Base-by-base conservation (phyloP, 2,797 vertebrate species). In the Catharus ustulatus region DNA sequence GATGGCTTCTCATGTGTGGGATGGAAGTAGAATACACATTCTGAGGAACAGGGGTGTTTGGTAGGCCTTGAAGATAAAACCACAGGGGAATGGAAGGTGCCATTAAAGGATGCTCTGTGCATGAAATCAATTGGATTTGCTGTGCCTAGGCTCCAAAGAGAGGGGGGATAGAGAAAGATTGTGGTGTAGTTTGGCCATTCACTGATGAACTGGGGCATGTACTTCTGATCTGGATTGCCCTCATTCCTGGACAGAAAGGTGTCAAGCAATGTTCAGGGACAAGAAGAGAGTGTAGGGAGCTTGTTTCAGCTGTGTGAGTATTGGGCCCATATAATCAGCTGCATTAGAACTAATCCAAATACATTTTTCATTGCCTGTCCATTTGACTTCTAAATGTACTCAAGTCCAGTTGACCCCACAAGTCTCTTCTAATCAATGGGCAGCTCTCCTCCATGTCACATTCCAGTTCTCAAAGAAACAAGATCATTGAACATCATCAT, bases 111-210 rank as follows among this genome's bases (percentile, higher is more conserved):
- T 63, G 14, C 19, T 54, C 10, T 42, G 27, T 62, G 54, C 30
- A 22, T n/a, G 17, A 71, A 77, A 15, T 74, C 43, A 27, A 7
- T 36, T 91, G 57, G 27, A 30, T 74, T 67, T 84, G 48, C 42
- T 66, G 1, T 67, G 30, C 27, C 21, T 29, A 1, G 0, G 0
- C 46, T 43, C 57, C 38, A 58, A 32, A 72, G 30, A 67, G 8
- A 64, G 20, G 4, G 43, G 45, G 40, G 24, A 26, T 45, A 19
- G 24, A 58, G 69, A 29, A 83, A 59, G 75, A 21, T 0, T 46
- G 62, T 48, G 43, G 11, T 6, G 3, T 59, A 43, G 8, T 67
- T 77, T 48, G 48, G 22, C 15, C 42, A 59, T 63, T 34, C 59
- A 3, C 22, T 80, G 55, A 12, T 54, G 24, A 62, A 29, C 26